These are phyloP conservation scores for Gastrophryne carolinensis DNA, from an alignment of 2,797 vertebrate species.

Conservation along the genomic window DNA sequence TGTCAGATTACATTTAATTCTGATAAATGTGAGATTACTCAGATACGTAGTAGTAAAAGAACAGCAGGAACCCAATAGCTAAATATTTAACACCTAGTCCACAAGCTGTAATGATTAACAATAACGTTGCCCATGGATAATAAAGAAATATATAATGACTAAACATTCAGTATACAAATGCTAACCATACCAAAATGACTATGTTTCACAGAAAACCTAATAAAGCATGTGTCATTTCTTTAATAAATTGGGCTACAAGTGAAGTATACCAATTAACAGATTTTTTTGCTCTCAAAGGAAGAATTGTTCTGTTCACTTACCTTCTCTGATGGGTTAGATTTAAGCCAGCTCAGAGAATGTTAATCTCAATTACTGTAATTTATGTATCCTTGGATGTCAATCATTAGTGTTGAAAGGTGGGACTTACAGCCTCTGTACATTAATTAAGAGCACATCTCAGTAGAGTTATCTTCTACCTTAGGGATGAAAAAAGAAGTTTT, in stretches of 20 bases:
- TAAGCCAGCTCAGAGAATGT: constrained; percentile 58
- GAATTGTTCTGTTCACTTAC: constrained; percentile 67
- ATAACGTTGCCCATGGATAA: too few species aligned
- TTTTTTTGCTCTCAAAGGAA: constrained; percentile 34
- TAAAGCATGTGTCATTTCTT: not conserved
- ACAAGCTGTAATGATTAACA: too few species aligned
- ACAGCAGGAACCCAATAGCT: too few species aligned
- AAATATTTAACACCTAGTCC: too few species aligned
- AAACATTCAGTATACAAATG: too few species aligned
- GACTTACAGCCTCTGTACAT: constrained; percentile 71
- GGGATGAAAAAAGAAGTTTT: constrained; percentile 76
- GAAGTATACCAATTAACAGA: constrained; percentile 49
- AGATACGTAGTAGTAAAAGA: too few species aligned
- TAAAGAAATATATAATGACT: too few species aligned
- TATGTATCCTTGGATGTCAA: constrained; percentile 74
- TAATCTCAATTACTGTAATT: constrained; percentile 75
- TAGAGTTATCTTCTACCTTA: constrained; percentile 75
- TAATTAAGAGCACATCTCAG: constrained; percentile 78
- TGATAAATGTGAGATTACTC: too few species aligned
- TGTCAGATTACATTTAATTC: too few species aligned
- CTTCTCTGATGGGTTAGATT: constrained; percentile 72
- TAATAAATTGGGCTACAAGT: constrained; percentile 7
- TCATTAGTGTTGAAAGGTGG: constrained; percentile 75
- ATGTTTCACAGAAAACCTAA: not conserved
- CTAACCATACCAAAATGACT: too few species aligned